Evolutionary conservation across 2,888 invertebrate species (phyloP), one percentile per base, ranked within the genome.

Genomic region (Chloroclysta siterata): DNA sequence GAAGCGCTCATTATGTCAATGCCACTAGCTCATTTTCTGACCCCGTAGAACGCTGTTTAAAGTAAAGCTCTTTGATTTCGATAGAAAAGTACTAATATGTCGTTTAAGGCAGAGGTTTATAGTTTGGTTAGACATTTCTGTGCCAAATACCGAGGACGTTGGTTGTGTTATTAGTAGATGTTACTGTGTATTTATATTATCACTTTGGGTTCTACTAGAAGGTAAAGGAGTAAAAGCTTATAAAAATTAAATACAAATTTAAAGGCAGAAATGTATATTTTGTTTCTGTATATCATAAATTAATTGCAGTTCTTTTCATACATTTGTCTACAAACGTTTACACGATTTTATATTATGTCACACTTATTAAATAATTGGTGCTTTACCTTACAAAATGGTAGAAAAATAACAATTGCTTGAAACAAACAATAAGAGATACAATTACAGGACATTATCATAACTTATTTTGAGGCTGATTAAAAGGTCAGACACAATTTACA

Each of bases 221-320:
- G 36, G 36, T 42, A 14, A n/a, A n/a, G 28, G 48, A 17, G 29
- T 33, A n/a, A 36, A n/a, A 28, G 44, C 11, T 14, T 11, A 11
- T 39, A 39, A 11, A 36, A 59, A 74, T 75, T 60, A 88, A 88
- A 85, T 71, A 68, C 77, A 66, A 69, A 66, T 68, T 68, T 85
- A 80, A 80, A 86, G 84, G 85, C 88, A 87, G 87, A 89, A 22
- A 85, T 90, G 89, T 91, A 89, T 92, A 89, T 90, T 89, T 84
- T 60, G 48, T 55, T 46, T 79, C 84, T 88, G 81, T 87, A 85
- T 89, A 90, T 46, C n/a, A 46, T 90, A 90, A 90, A 89, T 89
- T 90, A 90, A 83, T 89, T 89, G 86, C 86, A 88, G 85, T 89
- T 89, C 87, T 89, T 69, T 88, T 85, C 78, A 83, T 88, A 87